Base-by-base conservation (phyloP, 92 coral and sea anemone species). In the Palythoa grandis region DNA sequence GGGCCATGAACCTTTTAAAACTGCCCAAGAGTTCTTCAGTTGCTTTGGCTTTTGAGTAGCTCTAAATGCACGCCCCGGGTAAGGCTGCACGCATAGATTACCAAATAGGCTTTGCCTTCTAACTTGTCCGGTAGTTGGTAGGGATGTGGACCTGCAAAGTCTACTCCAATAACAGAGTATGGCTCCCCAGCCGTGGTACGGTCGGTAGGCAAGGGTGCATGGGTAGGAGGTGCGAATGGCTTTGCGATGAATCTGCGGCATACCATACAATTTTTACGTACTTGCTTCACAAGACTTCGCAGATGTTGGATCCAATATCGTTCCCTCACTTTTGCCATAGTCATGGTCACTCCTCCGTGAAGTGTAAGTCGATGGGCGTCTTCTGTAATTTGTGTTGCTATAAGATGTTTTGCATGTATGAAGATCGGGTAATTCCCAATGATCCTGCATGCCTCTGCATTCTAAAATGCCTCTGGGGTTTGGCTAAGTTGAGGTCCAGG, bases 181-280 rank as follows among this genome's bases (percentile, higher is more conserved):
- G 75, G 75, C 11, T 70, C 75, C 11, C 75, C 75, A 6, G 52
- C 75, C 11, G 52, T 29, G 10, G 50, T 70, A 70, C 75, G 50
- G n/a, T 37, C 4, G 52, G 75, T 70, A 3, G 75, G 75, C 75
- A 70, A 19, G 12, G 75, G 75, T 70, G 50, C 75, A 70, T 70
- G 75, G 75, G 6, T 70, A 29, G 11, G 37, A 37, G 75, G 75
- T n/a, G 63, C 15, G 67, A 20, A 76, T 76, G 80, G 80, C 48
- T 14, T 76, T 2, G 40, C 65, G 2, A 76, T 8, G 65, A 20
- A 17, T 53, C 58, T 76, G 20, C 66, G 80, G 19, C 65, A 76
- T 39, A 23, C 8, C 80, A 24, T 76, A 52, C 66, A 76, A 39
- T 75, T 75, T 52, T 43, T 50, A 75, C 79, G 79, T 75, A 50